Evolutionary conservation across 2,797 vertebrate species (phyloP).

Genomic region (Muscicapa striata): DNA sequence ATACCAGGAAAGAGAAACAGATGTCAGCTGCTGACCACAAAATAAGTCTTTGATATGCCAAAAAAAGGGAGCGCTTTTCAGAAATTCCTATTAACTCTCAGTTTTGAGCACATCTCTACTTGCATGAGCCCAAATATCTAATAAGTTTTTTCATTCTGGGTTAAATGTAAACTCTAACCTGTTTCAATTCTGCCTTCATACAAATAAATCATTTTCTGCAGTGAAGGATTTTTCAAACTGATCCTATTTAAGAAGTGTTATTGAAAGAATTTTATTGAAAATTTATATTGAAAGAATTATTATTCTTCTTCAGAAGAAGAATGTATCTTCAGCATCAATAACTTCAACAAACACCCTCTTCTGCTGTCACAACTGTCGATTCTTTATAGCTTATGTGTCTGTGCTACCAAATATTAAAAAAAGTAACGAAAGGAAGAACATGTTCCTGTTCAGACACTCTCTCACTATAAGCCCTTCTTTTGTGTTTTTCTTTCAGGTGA

Average conservation of each 20-base stretch:
- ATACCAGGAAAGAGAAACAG: not conserved
- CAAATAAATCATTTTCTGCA: not conserved
- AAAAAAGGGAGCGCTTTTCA: not conserved
- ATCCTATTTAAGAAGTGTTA: not conserved
- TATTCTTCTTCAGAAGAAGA: not conserved
- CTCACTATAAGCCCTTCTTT: not conserved
- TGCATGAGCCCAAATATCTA: not conserved
- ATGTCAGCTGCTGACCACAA: constrained; percentile 25
- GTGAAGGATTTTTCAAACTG: constrained; percentile 4
- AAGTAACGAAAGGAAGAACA: not conserved
- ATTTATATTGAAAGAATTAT: too few relatives aligned
- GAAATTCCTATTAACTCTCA: not conserved
- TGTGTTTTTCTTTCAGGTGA: not conserved
- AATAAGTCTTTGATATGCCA: not conserved
- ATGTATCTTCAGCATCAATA: not conserved
- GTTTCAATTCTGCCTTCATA: not conserved
- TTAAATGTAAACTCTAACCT: not conserved
- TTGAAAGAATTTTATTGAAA: not conserved
- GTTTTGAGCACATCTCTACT: not conserved
- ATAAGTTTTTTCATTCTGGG: not conserved
- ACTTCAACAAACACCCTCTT: not conserved
- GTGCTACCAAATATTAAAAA: not conserved
- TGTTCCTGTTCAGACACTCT: not conserved
- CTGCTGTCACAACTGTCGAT: not conserved
- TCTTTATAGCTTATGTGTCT: not conserved